A percentile compares a stretch with the other conserved stretches of the same genome.
Evolutionary conservation across 1,140 invertebrate genomes (phyloP).

Genomic region (Hyposmocoma kahamanoa): DNA sequence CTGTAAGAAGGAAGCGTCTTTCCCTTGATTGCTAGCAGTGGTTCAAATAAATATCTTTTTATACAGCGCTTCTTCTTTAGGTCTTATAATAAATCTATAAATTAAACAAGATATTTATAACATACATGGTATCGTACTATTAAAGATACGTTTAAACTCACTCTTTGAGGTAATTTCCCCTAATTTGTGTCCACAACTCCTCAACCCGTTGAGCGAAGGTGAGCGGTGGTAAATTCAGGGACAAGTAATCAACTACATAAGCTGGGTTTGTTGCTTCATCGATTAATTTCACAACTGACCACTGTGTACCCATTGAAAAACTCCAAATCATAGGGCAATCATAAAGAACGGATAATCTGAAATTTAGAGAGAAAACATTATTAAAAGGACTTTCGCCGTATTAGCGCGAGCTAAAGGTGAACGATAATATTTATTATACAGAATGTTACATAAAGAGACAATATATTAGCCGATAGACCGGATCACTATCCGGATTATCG

Average conservation of each 20-base stretch:
- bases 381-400: no score
- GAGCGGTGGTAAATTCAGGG: slow-evolving; percentile 3
- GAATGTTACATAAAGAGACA: no score
- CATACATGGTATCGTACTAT: background rate
- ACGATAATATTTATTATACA: no score
- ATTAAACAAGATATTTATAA: background rate
- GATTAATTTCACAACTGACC: slow-evolving; percentile 7
- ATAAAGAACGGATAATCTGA: slow-evolving; percentile 11
- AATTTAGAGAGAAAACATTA: no score
- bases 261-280: slow-evolving; percentile 12
- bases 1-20: slow-evolving; percentile 6
- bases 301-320: slow-evolving; percentile 10
- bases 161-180: background rate
- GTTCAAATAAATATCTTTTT: background rate
- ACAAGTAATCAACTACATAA: slow-evolving; percentile 6
- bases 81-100: no score
- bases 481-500: background rate
- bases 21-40: slow-evolving; percentile 1
- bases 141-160: background rate
- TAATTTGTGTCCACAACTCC: slow-evolving; percentile 11
- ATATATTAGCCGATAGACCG: background rate
- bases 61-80: slow-evolving; percentile 5
- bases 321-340: slow-evolving; percentile 19
- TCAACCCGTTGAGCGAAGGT: slow-evolving; percentile 3
- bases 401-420: no score